Evolutionary conservation across 2,888 invertebrate genomes (phyloP), one percentile per base, ranked within the genome.

Genomic region (Lottia scabra): DNA sequence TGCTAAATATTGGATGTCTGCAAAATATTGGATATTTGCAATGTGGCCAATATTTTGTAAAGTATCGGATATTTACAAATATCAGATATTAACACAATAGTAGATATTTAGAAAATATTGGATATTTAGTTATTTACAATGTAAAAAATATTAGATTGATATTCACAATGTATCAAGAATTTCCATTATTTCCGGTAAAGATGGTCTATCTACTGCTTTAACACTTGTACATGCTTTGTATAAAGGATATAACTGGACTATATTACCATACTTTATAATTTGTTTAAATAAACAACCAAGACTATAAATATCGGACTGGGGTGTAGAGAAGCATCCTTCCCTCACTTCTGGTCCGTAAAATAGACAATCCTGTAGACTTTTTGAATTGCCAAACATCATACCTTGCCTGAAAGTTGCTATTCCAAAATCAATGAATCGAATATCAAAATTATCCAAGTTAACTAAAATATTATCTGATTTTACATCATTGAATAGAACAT

Each of bases 381-480:
- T 72, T 16, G 75, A 68, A 3, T 71, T 71, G 23, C 71, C 71
- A 68, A 77, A 77, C 64, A 71, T 71, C 30, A 77, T 66, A 0
- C 77, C 77, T 69, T 77, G 73, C 70, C 72, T 71, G 68, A 73
- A 77, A 19, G 77, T 75, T 65, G 77, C 74, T 75, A 77, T 75
- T 71, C 77, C 77, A 27, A 77, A 65, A 27, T 77, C 77, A 6
- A 77, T 77, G 66, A 75, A 77, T 26, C 75, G 71, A 26, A 77
- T 75, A 13, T 56, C 23, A 0, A 56, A 19, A 56, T 12, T 23
- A 56, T 56, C 13, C 10, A 56, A 23, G 23, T 56, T 13, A 10
- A 56, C 56, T 23, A 56, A 23, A 23, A 56, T 56, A 23, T 56
- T 56, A 23, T 56, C 56, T 23, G 75, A 75, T 65, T 77, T 77